phyloP scores from a whole-genome alignment of 2,113 vertebrate genomes.

The Zosterops lateralis region DNA sequence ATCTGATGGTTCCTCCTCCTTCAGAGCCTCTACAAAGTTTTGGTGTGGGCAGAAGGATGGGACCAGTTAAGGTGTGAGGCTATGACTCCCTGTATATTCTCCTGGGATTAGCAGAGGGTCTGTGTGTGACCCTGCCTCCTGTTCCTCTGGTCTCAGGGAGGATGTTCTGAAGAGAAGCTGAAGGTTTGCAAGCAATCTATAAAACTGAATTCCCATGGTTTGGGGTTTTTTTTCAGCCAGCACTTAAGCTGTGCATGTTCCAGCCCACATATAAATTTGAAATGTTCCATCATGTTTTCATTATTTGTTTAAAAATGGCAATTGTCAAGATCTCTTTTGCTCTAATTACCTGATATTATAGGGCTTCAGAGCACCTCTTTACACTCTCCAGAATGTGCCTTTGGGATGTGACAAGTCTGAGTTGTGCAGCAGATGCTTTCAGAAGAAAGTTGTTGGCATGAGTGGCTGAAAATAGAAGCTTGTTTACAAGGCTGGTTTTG shows the following conservation, averaged over 20 bases:
- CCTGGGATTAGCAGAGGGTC: neutral
- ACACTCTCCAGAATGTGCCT: neutral
- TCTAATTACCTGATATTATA: slow-evolving; percentile 38
- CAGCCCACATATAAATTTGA: slow-evolving; percentile 7
- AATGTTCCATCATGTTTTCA: slow-evolving; percentile 41
- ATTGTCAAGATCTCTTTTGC: slow-evolving; percentile 3
- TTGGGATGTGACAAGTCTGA: slow-evolving; percentile 21
- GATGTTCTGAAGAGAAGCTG: neutral
- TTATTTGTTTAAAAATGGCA: slow-evolving; percentile 43
- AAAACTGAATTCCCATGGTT: neutral
- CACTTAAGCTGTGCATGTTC: neutral
- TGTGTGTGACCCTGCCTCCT: neutral
- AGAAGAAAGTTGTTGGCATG: slow-evolving; percentile 50
- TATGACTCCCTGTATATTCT: neutral
- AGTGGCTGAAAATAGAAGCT: slow-evolving; percentile 59
- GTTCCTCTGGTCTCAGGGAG: neutral
- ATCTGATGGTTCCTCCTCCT: neutral
- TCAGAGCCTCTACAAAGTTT: neutral
- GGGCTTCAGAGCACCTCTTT: neutral
- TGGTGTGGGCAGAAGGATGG: neutral
- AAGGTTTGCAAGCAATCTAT: neutral
- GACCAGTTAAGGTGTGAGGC: neutral
- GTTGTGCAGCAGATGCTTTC: slow-evolving; percentile 37
- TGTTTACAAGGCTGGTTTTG: slow-evolving; percentile 65
- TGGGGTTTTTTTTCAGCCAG: neutral